Base-by-base conservation (phyloP, 2,797 vertebrate genomes). In the Myotis findleyi region DNA sequence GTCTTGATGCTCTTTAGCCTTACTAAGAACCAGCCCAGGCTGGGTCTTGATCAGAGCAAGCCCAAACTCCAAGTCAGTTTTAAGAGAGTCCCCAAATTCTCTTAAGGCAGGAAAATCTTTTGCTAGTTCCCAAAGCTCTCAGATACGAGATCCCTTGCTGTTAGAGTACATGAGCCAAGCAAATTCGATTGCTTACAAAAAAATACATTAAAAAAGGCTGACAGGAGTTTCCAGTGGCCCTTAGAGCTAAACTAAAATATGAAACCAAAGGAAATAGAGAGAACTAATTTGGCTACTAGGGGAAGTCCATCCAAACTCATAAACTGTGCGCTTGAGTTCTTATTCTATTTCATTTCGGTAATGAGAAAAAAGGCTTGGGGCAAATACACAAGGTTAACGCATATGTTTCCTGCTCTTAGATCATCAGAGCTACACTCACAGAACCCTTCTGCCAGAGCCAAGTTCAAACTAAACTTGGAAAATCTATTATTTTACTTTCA, bases 231-330 rank as follows among this genome's bases (percentile, higher is more conserved):
- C 72, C 72, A 93, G n/a, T 59, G 59, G 38, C 25, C 49, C 64
- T 87, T 69, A 49, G 3, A 85, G 62, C 51, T 82, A 36, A 79
- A 62, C 30, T 87, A 89, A 92, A 77, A 66, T 84, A 93, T 44
- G 81, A 87, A 96, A 87, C 38, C 72, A 85, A 83, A 76, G 53
- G 14, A 93, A 95, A 94, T 57, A 93, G 69, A 95, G 64, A 88
- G 21, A 94, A 79, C 20, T 87, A 76, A 76, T 82, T 93, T 89
- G n/a, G 76, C n/a, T 81, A 87, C 94, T n/a, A 94, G 41, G 95
- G 30, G 53, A 96, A 96, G 72, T 90, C 59, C 69, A 66, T 77
- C 68, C 66, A 96, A 87, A 96, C 36, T 84, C 66, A 87, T 17
- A 93, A 86, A 21, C 64, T 88, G 27, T 79, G 77, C 41, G 44